phyloP scores from a whole-genome alignment of 2,113 vertebrate genomes.

The Dissostichus mawsoni region DNA sequence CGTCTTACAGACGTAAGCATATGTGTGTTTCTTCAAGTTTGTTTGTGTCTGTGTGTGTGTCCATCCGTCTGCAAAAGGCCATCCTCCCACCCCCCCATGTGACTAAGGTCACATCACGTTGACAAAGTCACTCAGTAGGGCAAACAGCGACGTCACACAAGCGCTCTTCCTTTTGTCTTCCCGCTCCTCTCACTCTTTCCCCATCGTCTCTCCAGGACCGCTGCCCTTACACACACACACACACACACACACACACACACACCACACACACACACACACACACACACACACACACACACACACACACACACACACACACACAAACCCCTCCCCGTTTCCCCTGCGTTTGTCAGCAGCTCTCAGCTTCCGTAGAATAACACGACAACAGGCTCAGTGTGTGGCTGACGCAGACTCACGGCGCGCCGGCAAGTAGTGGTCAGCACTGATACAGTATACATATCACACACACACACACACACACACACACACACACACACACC shows the following conservation, averaged over 20 bases:
- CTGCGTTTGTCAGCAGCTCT: constrained; percentile 78
- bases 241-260: not conserved
- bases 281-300: constrained; percentile 23
- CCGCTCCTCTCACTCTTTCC: constrained; percentile 57
- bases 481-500: constrained; percentile 34
- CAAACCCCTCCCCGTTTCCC: constrained; percentile 49
- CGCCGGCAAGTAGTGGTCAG: constrained; percentile 73
- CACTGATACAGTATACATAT: constrained; percentile 65
- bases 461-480: constrained; percentile 34
- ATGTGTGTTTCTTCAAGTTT: constrained; percentile 42
- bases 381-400: constrained; percentile 69
- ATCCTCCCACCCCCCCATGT: constrained; percentile 44
- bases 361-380: constrained; percentile 81
- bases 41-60: constrained; percentile 53
- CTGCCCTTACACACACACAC: constrained; percentile 29
- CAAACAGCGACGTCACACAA: constrained; percentile 62
- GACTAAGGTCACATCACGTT: constrained; percentile 62
- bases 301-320: constrained; percentile 31
- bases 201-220: constrained; percentile 12
- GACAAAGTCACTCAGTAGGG: constrained; percentile 58
- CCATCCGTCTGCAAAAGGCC: constrained; percentile 61
- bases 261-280: constrained; percentile 6
- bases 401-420: constrained; percentile 77
- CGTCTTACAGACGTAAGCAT: constrained; percentile 72
- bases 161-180: constrained; percentile 72